phyloP scores from a whole-genome alignment of 1,140 invertebrate genomes.

The Hypsibius dujardini region DNA sequence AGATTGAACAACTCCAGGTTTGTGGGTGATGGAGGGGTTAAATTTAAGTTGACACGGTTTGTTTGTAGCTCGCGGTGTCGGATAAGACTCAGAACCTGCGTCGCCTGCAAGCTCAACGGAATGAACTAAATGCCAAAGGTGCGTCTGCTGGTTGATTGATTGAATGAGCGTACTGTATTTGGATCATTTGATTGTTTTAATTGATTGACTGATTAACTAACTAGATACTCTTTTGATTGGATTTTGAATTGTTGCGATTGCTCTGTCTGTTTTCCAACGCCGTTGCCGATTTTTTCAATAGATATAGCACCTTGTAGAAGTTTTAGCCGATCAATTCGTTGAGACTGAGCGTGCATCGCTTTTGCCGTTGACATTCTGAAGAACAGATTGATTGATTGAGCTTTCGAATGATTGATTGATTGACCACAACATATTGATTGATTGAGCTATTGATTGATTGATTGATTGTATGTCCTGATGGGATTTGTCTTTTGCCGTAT shows the following conservation, averaged over 20 bases:
- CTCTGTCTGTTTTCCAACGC: not conserved
- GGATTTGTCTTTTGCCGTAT: not conserved
- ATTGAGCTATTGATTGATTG: not conserved
- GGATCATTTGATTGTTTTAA: not conserved
- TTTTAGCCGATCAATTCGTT: too few species aligned
- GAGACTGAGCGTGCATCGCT: too few species aligned
- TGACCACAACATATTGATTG: too few species aligned
- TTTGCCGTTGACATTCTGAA: too few species aligned
- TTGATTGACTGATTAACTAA: not conserved
- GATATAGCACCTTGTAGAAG: too few species aligned
- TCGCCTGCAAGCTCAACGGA: constrained; percentile 89
- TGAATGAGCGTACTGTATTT: not conserved
- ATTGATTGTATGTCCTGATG: not conserved
- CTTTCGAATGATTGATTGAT: too few species aligned
- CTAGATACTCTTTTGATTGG: not conserved
- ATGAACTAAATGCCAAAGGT: constrained; percentile 99
- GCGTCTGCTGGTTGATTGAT: constrained; percentile 22
- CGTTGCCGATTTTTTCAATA: too few species aligned
- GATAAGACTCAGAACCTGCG: constrained; percentile 95
- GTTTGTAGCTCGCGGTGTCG: constrained; percentile 55
- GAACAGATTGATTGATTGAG: too few species aligned
- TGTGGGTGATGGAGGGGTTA: not conserved
- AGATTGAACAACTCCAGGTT: constrained; percentile 82
- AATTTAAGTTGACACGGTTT: not conserved
- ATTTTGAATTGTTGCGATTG: not conserved